These are phyloP conservation scores for Micromussa lordhowensis DNA, from an alignment of 92 coral and sea anemone genomes.

Conservation along the genomic window DNA sequence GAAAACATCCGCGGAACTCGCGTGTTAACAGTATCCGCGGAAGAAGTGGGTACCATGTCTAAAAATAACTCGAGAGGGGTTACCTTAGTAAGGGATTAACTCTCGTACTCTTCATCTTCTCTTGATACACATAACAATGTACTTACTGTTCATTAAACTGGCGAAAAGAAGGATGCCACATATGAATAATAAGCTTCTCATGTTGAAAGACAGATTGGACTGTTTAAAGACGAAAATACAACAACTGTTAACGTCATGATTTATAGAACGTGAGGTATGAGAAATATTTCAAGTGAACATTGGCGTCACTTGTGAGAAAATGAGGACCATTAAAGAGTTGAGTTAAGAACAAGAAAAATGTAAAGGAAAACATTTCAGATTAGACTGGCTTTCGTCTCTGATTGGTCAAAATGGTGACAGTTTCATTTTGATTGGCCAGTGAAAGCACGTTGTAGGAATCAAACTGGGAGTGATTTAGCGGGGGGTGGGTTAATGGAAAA, in stretches of 20 bases:
- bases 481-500: neutral
- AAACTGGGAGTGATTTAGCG: neutral
- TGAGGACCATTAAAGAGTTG: neutral
- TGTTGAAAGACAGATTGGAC: constrained; percentile 1
- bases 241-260: no score
- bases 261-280: neutral
- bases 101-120: no score
- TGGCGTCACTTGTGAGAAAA: neutral
- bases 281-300: neutral
- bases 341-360: neutral
- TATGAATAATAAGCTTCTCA: constrained; percentile 25
- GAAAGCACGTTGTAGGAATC: no score
- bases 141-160: constrained; percentile 34
- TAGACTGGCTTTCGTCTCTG: neutral
- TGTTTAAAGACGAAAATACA: constrained; percentile 9
- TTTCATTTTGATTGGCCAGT: neutral
- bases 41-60: no score
- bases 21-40: no score
- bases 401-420: neutral
- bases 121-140: neutral
- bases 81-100: no score
- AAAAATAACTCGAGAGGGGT: no score
- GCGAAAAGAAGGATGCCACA: constrained; percentile 36
- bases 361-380: no score
- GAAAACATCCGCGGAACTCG: no score